Conservation (phyloP, 2,888 invertebrate species). For the Zeuzera pyrina region DNA sequence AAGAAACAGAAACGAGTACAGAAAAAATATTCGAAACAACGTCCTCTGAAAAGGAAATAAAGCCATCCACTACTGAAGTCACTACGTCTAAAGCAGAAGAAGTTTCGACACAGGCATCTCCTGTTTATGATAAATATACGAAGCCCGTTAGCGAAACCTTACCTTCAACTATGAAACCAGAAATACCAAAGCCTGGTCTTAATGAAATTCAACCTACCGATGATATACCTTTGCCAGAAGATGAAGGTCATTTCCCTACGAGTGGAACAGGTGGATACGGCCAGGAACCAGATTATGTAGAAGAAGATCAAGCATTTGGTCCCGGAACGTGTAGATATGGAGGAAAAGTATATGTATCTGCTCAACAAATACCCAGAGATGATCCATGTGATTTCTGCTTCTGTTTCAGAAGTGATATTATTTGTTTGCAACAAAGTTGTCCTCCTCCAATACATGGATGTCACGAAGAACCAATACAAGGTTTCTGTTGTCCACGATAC, state of each 20-base stretch:
- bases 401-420: constrained; percentile 96
- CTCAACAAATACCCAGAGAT: constrained; percentile 94
- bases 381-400: constrained; percentile 98
- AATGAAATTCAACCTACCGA: constrained; percentile 41
- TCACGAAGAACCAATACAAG: constrained; percentile 92
- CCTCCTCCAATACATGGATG: constrained; percentile 94
- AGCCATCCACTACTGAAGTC: constrained; percentile 15
- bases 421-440: constrained; percentile 95
- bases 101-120: constrained; percentile 9
- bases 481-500: constrained; percentile 95
- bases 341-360: constrained; percentile 93
- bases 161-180: constrained; percentile 26
- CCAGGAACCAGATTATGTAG: constrained; percentile 79
- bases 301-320: constrained; percentile 85
- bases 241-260: constrained; percentile 44
- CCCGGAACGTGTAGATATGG: constrained; percentile 94
- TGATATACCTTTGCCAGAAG: constrained; percentile 42
- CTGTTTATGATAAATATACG: constrained; percentile 7
- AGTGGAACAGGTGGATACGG: constrained; percentile 58
- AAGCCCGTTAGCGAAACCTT: too few species aligned
- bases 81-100: constrained; percentile 14
- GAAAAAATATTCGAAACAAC: constrained; percentile 12
- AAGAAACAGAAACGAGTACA: constrained; percentile 5
- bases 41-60: constrained; percentile 16
- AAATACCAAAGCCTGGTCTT: constrained; percentile 37